phyloP scores from a whole-genome alignment of 2,113 vertebrate genomes.

The Melanocharis versteri region DNA sequence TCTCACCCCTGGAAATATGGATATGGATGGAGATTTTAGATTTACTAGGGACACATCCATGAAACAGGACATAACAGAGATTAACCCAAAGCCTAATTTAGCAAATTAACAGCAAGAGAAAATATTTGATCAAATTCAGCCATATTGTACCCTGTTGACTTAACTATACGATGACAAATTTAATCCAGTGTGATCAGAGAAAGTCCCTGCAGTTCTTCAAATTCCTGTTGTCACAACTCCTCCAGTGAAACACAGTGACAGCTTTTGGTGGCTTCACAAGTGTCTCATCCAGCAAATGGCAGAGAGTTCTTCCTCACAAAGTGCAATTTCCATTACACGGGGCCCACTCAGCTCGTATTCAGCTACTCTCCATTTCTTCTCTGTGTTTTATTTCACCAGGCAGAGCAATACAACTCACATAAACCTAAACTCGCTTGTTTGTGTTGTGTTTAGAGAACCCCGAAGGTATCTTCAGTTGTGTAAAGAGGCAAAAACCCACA shows the following conservation, averaged over 20 bases:
- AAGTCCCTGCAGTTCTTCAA: not conserved
- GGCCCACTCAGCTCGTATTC: not conserved
- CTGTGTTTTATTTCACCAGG: not conserved
- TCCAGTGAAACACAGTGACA: not conserved
- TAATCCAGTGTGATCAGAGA: not conserved
- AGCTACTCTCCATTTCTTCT: not conserved
- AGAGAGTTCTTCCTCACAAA: not conserved
- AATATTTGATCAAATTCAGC: not conserved
- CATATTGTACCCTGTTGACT: fast-evolving
- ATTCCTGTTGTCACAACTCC: not conserved
- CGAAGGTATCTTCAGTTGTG: not conserved
- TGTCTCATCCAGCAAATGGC: not conserved
- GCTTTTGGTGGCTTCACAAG: not conserved
- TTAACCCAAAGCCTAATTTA: not conserved
- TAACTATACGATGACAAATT: not conserved
- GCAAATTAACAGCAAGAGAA: not conserved
- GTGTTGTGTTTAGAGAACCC: no score
- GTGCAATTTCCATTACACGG: not conserved
- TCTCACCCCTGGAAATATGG: not conserved
- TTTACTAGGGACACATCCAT: not conserved
- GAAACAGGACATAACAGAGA: not conserved
- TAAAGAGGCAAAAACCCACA: not conserved
- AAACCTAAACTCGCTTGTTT: not conserved
- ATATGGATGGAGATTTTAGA: not conserved
- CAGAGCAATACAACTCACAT: not conserved